phyloP scores from a whole-genome alignment of 2,888 invertebrate genomes.

The Rotaria sp. region DNA sequence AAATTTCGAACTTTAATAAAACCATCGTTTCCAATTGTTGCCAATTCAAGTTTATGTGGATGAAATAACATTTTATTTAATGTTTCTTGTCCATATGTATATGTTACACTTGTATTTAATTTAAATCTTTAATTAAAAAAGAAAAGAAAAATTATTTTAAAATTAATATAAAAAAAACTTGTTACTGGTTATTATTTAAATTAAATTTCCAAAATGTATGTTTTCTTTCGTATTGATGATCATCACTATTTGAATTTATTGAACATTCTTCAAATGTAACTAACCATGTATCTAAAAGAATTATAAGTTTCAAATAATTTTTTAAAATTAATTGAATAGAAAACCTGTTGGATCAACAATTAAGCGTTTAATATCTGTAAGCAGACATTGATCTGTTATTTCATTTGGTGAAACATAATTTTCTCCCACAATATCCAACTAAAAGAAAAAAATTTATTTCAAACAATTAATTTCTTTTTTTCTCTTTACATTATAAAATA shows the following conservation, averaged over 20 bases:
- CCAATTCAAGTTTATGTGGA: slow-evolving; percentile 30
- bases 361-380: slow-evolving; percentile 65
- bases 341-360: slow-evolving; percentile 64
- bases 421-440: slow-evolving; percentile 64
- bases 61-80: slow-evolving; percentile 34
- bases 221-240: slow-evolving; percentile 60
- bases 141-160: background rate
- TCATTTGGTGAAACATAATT: slow-evolving; percentile 67
- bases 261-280: slow-evolving; percentile 18
- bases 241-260: background rate
- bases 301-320: too few species aligned
- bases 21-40: slow-evolving; percentile 35
- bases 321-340: slow-evolving; percentile 44
- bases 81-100: slow-evolving; percentile 35
- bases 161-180: background rate
- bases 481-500: slow-evolving; percentile 65
- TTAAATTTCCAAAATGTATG: slow-evolving; percentile 71
- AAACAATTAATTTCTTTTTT: background rate
- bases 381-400: slow-evolving; percentile 59
- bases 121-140: slow-evolving; percentile 27
- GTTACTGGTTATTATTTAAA: slow-evolving; percentile 61
- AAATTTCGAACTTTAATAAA: slow-evolving; percentile 37
- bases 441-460: slow-evolving; percentile 38
- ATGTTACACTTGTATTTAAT: slow-evolving; percentile 29
- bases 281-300: slow-evolving; percentile 43